Conservation (phyloP, 2,797 vertebrate species). For the Chaenodraco wilsoni region DNA sequence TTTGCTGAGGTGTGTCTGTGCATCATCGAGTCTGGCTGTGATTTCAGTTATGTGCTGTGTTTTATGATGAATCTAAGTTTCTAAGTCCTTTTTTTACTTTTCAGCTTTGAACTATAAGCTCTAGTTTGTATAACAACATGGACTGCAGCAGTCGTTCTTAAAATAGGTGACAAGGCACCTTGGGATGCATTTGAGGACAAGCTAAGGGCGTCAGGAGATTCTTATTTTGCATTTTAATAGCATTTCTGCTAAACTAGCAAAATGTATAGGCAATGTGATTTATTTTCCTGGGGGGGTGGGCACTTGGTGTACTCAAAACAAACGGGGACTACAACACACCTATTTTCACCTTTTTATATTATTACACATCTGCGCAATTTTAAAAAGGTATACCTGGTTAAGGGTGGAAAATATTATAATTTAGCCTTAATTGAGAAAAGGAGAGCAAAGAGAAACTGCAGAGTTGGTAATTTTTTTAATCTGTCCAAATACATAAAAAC, state of each 20-base stretch:
- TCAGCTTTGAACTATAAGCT: neutral
- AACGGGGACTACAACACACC: neutral
- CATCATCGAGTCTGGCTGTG: neutral
- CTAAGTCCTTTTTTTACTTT: neutral
- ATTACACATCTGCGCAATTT: too few relatives aligned
- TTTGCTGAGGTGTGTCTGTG: neutral
- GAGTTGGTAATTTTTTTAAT: too few relatives aligned
- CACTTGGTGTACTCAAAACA: too few relatives aligned
- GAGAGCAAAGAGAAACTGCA: too few relatives aligned
- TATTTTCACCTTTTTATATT: neutral
- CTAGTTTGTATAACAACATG: neutral
- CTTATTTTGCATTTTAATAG: neutral
- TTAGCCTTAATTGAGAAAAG: too few relatives aligned
- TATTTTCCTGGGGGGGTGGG: too few relatives aligned
- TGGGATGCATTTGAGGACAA: neutral
- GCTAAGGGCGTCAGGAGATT: neutral
- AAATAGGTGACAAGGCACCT: neutral
- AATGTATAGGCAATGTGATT: neutral
- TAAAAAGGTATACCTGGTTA: too few relatives aligned
- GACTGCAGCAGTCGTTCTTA: neutral
- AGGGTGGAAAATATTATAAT: too few relatives aligned
- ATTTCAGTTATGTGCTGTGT: neutral
- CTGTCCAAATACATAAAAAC: too few relatives aligned
- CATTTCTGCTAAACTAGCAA: neutral
- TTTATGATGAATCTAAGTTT: constrained; percentile 1